These are phyloP conservation scores for Rhyacichthys aspro DNA, from an alignment of 2,797 vertebrate genomes.

Conservation along the genomic window DNA sequence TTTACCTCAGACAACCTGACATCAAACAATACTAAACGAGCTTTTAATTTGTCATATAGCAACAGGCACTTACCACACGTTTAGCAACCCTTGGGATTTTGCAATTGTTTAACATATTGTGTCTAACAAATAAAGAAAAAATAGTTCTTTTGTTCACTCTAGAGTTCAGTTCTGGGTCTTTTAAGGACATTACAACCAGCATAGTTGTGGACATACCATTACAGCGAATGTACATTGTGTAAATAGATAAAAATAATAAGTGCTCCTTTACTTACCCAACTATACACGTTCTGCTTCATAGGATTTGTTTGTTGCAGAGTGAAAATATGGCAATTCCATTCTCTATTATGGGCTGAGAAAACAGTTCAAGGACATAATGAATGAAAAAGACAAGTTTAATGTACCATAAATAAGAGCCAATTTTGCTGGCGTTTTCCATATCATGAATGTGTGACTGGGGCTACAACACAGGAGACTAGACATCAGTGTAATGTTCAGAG, in stretches of 20 bases:
- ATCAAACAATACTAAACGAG: too few relatives aligned
- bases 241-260: not conserved
- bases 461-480: constrained; percentile 8
- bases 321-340: constrained; percentile 28
- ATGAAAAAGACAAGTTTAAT: constrained; percentile 41
- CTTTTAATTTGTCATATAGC: not conserved
- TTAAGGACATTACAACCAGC: too few relatives aligned
- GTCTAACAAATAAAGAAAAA: not conserved
- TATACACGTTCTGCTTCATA: constrained; percentile 20
- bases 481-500: not conserved
- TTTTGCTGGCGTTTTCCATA: not conserved
- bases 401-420: constrained; percentile 45
- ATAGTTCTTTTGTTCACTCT: too few relatives aligned
- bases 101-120: not conserved
- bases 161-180: not conserved
- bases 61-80: not conserved
- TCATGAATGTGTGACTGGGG: constrained; percentile 27
- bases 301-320: constrained; percentile 28
- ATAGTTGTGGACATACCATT: too few relatives aligned
- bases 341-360: not conserved
- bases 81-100: not conserved
- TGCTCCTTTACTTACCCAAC: not conserved
- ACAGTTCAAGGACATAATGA: constrained; percentile 14
- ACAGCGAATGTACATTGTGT: too few relatives aligned
- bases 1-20: too few relatives aligned